Conservation (phyloP, 2,113 vertebrate genomes). For the Sinosuthora webbiana region DNA sequence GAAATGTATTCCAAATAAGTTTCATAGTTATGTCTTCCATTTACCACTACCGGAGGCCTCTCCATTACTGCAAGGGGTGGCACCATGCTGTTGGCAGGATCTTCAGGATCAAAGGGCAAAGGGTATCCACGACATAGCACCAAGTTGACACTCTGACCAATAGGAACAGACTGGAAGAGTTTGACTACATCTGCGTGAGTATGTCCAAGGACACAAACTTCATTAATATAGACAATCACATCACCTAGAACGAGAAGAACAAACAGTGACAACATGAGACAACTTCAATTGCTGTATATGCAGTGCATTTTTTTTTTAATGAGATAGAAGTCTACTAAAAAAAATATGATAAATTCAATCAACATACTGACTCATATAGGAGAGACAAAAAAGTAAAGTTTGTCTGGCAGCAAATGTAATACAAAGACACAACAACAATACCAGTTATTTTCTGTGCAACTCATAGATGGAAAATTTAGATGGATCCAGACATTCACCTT, state of each 20-base stretch:
- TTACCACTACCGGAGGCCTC: slow-evolving; percentile 90
- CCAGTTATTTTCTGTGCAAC: background rate
- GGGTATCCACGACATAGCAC: slow-evolving; percentile 96
- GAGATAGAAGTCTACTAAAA: slow-evolving; percentile 17
- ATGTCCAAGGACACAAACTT: slow-evolving; percentile 96
- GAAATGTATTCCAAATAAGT: slow-evolving; percentile 96
- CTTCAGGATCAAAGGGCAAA: slow-evolving; percentile 95
- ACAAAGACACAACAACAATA: background rate
- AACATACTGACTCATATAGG: slow-evolving; percentile 30
- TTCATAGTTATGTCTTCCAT: slow-evolving; percentile 94
- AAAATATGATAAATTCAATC: slow-evolving; percentile 46
- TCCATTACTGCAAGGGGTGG: slow-evolving; percentile 94
- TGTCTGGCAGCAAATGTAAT: slow-evolving; percentile 10
- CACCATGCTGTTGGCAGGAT: slow-evolving; percentile 86
- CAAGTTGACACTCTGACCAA: slow-evolving; percentile 95
- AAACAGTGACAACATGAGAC: slow-evolving; percentile 69
- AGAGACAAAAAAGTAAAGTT: slow-evolving; percentile 1
- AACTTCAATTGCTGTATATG: slow-evolving; percentile 44
- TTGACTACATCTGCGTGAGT: slow-evolving; percentile 98
- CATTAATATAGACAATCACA: slow-evolving; percentile 98
- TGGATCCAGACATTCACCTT: background rate
- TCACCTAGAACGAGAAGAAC: slow-evolving; percentile 84
- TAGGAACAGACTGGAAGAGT: slow-evolving; percentile 97
- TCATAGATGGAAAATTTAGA: background rate
- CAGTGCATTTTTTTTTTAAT: slow-evolving; percentile 16